Conservation (phyloP, 2,113 vertebrate species). For the Anas platyrhynchos region DNA sequence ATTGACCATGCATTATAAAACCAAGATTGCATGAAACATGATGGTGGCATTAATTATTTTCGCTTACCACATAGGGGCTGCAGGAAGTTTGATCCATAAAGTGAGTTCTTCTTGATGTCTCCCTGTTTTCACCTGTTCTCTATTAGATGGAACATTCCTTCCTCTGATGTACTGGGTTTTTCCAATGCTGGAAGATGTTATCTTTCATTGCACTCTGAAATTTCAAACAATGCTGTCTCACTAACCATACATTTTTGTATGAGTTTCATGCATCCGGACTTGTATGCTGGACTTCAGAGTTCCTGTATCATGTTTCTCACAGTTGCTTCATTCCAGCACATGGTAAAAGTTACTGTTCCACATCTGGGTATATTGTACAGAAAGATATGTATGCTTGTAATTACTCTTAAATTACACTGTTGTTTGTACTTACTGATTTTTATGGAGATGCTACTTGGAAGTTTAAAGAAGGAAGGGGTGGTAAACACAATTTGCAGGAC, state of each 20-base stretch:
- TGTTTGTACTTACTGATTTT: background rate
- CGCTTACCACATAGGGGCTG: background rate
- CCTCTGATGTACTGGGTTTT: background rate
- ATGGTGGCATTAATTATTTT: background rate
- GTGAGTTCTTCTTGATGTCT: background rate
- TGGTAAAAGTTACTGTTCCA: slow-evolving; percentile 33
- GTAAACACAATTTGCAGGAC: background rate
- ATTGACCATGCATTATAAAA: background rate
- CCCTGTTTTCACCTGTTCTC: background rate
- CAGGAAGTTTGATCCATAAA: background rate
- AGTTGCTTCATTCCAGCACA: slow-evolving; percentile 17
- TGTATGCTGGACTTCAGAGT: slow-evolving; percentile 15
- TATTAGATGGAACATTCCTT: background rate
- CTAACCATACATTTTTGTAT: slow-evolving; percentile 31
- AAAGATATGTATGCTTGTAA: background rate
- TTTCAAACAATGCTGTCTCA: slow-evolving; percentile 16
- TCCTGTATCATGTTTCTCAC: slow-evolving; percentile 37
- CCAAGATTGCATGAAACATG: background rate
- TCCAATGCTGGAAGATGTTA: background rate
- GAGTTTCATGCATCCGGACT: slow-evolving; percentile 31
- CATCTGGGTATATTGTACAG: slow-evolving; percentile 12
- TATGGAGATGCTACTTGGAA: background rate
- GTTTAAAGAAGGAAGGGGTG: background rate
- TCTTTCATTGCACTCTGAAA: slow-evolving; percentile 18
- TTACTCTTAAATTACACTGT: background rate